Conservation (phyloP, 2,888 invertebrate genomes). For the Drosophila bunnanda region DNA sequence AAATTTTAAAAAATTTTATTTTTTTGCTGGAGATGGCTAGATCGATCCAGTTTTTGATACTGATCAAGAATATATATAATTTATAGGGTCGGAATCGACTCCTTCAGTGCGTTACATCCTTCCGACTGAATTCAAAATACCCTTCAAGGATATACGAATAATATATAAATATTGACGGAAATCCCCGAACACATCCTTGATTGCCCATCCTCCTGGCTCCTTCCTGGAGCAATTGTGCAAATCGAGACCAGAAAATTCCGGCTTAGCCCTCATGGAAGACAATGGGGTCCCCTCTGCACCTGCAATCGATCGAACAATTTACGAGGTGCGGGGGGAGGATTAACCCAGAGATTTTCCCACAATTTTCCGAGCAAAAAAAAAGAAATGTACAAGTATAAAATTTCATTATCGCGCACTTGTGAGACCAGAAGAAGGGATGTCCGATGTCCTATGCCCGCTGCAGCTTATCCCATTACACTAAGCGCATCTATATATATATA, state of each 20-base stretch:
- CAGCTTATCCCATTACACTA: constrained; percentile 74
- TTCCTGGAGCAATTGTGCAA: constrained; percentile 33
- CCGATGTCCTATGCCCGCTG: not conserved
- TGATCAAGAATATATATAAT: too few relatives aligned
- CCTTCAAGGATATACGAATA: too few relatives aligned
- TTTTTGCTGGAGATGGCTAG: too few relatives aligned
- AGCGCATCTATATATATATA: constrained; percentile 49
- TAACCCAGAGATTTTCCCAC: constrained; percentile 76
- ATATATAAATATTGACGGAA: too few relatives aligned
- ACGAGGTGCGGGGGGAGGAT: constrained; percentile 53
- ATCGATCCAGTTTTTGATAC: too few relatives aligned
- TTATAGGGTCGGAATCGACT: too few relatives aligned
- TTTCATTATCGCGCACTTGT: constrained; percentile 70
- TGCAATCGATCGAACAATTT: constrained; percentile 69
- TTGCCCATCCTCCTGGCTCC: not conserved
- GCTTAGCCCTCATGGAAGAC: constrained; percentile 25
- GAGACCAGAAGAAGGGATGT: constrained; percentile 2
- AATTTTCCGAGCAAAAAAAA: constrained; percentile 57
- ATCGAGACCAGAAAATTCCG: constrained; percentile 30
- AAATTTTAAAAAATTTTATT: too few relatives aligned
- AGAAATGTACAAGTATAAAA: constrained; percentile 68
- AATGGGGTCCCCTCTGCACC: constrained; percentile 50
- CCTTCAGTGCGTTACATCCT: too few relatives aligned
- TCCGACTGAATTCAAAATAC: too few relatives aligned
- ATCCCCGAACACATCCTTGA: not conserved